Evolutionary conservation across 2,888 invertebrate species (phyloP), one percentile per base, ranked within the genome.

Genomic region (Hemicrepidius hirtus): DNA sequence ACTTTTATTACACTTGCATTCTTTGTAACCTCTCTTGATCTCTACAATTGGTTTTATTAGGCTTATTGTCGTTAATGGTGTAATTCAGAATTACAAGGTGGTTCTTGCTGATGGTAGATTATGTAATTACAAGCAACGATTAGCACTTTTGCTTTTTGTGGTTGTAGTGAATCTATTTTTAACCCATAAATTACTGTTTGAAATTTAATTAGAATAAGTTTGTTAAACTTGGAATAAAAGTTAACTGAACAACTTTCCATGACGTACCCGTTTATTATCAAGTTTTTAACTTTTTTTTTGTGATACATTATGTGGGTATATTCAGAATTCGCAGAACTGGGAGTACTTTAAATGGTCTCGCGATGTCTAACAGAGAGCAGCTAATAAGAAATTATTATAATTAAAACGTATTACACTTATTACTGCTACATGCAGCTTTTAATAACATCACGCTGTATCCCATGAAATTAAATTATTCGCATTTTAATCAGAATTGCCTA

Each of bases 1-100:
- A 83, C 81, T 80, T 80, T 81, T 83, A 83, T 84, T 84, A 83
- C 79, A 80, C 79, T 80, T 81, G 82, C 82, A 82, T 83, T 83
- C 82, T 83, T 81, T 79, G 80, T 80, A 77, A 79, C 77, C 78
- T 84, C 83, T 79, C 78, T 78, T 84, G 84, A 84, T 83, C 84
- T 81, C 77, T 79, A 78, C 83, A 83, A 83, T 83, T 83, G 81
- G 76, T 79, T 80, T 79, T 79, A 82, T 82, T 82, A 80, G 79
- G 79, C 80, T 79, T 76, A 82, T 81, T 80, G 80, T 76, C 77
- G 75, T 76, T 80, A 80, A 80, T 79, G 76, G 76, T 76, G 77
- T 80, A 79, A 78, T 79, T 79, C 74, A 72, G 78, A 76, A 74
- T 75, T 75, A 79, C 77, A 79, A 79, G 80, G 79, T 81, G 81